Base-by-base conservation (phyloP, 2,113 vertebrate species). In the Accipiter cooperii region DNA sequence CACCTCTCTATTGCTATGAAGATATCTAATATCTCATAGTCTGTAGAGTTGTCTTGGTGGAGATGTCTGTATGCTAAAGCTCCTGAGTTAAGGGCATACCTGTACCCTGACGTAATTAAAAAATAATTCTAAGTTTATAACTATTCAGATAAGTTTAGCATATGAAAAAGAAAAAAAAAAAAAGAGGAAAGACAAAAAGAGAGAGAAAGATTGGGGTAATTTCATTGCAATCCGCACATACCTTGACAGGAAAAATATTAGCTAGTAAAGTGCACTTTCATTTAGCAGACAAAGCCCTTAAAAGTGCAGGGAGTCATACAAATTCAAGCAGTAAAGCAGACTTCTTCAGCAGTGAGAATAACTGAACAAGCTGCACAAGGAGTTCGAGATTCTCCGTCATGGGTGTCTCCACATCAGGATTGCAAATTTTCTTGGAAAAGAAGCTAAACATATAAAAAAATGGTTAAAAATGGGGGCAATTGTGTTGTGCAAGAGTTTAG, bases 381-480 rank as follows among this genome's bases (percentile, higher is more conserved):
- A 36, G 7, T 34, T 54, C 9, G 42, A 66, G 20, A 21, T 47
- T 42, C 9, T 60, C 12, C 2, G 2, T 44, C 28, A 42, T 0
- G 2, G 13, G 21, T 49, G 2, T 47, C 3, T 78, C 17, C 8
- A 13, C 3, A 68, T 28, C 8, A 34, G 2, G 8, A 79, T 5
- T 4, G 1, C 1, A 86, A 36, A 20, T 2, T 31, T 84, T 17
- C 11, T 58, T 44, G 7, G 12, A 24, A 75, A 60, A 55, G 4
- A 28, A 28, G 6, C 2, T 77, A 70, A 84, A 38, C 2, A 10
- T 9, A 34, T 2, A 9, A 2, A 54, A n/a, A 87, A 51, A 7
- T 52, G 0, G 9, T 57, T 42, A 38, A 81, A 88, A 78, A 0
- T 1, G 7, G 4, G 4, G 2, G 0, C 3, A 49, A 2, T 9